Percentiles rank a stretch among this genome's conserved stretches.
phyloP scores from a whole-genome alignment of 2,888 invertebrate species.

The Morpho achilles region DNA sequence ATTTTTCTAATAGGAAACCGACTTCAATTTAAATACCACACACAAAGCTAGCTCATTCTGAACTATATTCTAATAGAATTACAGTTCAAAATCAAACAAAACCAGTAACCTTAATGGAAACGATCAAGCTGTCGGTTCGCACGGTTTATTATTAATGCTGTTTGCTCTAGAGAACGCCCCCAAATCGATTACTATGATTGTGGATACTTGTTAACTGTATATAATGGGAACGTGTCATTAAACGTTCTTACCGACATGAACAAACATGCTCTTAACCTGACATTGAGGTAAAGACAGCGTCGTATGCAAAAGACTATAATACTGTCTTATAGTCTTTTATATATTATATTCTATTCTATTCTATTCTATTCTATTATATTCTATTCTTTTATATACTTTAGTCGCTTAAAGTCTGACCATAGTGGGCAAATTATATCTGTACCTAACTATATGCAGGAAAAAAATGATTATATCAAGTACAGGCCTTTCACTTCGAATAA shows the following conservation, averaged over 20 bases:
- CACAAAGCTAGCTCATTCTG: background rate
- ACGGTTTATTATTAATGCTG: constrained; percentile 40
- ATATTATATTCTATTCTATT: too few species aligned
- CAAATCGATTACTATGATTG: constrained; percentile 39
- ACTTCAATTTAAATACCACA: constrained; percentile 6
- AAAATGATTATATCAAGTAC: too few species aligned
- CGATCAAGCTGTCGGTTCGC: constrained; percentile 25
- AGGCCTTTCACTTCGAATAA: too few species aligned
- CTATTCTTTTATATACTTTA: too few species aligned
- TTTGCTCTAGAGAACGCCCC: constrained; percentile 37
- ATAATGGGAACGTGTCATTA: constrained; percentile 16
- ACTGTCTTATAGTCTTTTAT: too few species aligned
- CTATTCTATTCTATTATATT: too few species aligned
- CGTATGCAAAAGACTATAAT: too few species aligned
- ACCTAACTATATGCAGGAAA: too few species aligned
- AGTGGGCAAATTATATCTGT: too few species aligned
- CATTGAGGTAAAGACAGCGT: too few species aligned
- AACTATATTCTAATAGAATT: background rate
- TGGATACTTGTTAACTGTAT: constrained; percentile 17
- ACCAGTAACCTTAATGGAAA: background rate
- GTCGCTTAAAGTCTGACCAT: too few species aligned
- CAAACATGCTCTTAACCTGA: background rate
- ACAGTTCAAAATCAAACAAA: background rate
- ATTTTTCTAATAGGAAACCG: constrained; percentile 1
- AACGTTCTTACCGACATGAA: constrained; percentile 5